Conservation (phyloP, 2,113 vertebrate genomes). For the Grantiella picta region DNA sequence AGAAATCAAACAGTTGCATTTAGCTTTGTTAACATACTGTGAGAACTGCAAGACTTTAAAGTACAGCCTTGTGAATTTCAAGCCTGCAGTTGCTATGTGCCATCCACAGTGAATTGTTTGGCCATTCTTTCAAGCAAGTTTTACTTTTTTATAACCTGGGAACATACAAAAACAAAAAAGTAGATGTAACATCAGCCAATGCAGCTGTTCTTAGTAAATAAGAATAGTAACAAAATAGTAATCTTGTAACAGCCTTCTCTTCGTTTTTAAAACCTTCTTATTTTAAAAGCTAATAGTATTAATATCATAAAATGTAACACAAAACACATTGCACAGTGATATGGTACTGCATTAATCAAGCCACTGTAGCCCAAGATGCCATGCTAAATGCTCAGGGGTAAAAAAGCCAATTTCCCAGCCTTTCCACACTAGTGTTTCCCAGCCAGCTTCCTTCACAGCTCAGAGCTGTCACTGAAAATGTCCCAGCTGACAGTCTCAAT, state of each 20-base stretch:
- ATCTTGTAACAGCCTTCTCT: not conserved
- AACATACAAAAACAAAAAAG: not conserved
- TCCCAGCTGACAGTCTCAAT: not conserved
- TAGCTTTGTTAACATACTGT: slow-evolving; percentile 31
- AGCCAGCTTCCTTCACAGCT: not conserved
- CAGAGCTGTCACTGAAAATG: not conserved
- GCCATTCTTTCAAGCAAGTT: slow-evolving; percentile 3
- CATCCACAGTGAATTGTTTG: slow-evolving; percentile 5
- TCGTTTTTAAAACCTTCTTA: not conserved
- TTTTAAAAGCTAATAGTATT: not conserved
- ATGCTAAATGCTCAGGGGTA: not conserved
- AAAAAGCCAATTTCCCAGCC: not conserved
- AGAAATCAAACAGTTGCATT: slow-evolving; percentile 48
- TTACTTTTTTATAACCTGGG: not conserved
- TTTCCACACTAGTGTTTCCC: not conserved
- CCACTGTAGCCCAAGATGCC: not conserved
- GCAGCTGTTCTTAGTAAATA: slow-evolving; percentile 3
- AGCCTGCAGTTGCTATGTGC: slow-evolving; percentile 1
- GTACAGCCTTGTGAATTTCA: slow-evolving; percentile 10
- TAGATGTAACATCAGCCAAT: slow-evolving; percentile 48
- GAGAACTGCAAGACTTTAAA: slow-evolving; percentile 38
- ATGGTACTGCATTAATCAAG: not conserved
- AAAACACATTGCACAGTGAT: not conserved
- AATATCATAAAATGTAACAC: not conserved
- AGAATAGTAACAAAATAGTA: not conserved